Conservation (phyloP, 2,797 vertebrate species). For the Danio jaintianensis region DNA sequence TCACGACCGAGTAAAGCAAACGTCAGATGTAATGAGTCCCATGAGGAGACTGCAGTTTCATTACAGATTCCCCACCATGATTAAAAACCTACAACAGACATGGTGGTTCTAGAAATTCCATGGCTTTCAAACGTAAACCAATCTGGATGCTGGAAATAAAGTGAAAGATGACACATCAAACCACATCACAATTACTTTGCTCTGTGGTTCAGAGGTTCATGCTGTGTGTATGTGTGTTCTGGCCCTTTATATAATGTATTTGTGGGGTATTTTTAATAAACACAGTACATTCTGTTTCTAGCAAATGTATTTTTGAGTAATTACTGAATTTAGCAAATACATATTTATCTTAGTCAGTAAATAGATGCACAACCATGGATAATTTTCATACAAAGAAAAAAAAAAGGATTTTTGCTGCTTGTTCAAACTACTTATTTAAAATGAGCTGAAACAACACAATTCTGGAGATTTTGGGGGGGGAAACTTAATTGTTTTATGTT, state of each 20-base stretch:
- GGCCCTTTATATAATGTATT: background rate
- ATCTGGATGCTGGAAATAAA: slow-evolving; percentile 3
- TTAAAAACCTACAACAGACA: slow-evolving; percentile 23
- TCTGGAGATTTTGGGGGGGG: no score
- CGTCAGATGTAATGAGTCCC: slow-evolving; percentile 23
- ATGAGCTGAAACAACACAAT: no score
- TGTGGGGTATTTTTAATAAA: no score
- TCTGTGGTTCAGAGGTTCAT: background rate
- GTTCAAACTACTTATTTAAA: no score
- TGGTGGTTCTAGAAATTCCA: slow-evolving; percentile 3
- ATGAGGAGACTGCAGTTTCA: slow-evolving; percentile 15
- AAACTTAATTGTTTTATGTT: no score
- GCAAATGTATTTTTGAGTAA: background rate
- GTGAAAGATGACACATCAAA: slow-evolving; percentile 22
- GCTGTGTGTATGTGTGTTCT: background rate
- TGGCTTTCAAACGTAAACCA: slow-evolving; percentile 1
- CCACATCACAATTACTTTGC: slow-evolving; percentile 5
- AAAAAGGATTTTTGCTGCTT: no score
- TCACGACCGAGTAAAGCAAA: background rate
- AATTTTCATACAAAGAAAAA: no score
- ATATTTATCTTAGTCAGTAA: no score
- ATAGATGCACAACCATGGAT: no score
- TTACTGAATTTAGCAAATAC: no score
- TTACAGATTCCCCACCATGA: slow-evolving; percentile 19
- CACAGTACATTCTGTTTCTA: background rate